These are phyloP conservation scores for Lamellibrachia satsuma DNA, from an alignment of 2,888 invertebrate genomes.

Conservation along the genomic window DNA sequence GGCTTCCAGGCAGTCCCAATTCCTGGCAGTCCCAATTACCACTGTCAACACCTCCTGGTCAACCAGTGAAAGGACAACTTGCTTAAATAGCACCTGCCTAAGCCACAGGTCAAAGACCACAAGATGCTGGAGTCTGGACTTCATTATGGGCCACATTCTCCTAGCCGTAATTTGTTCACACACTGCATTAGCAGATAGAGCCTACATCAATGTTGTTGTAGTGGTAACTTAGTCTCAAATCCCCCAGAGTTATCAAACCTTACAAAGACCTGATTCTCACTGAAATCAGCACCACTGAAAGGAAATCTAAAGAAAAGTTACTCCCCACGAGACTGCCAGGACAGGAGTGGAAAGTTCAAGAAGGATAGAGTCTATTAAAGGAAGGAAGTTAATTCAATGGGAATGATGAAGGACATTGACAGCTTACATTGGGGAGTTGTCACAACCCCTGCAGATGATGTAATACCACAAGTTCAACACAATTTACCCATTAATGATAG, in stretches of 20 bases:
- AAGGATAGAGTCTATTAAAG: not conserved
- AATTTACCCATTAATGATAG: not conserved
- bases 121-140: not conserved
- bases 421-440: not conserved
- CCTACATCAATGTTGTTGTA: not conserved
- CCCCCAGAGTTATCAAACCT: not conserved
- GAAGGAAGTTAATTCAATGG: too few relatives aligned
- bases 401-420: not conserved
- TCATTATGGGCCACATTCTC: not conserved
- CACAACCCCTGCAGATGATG: not conserved
- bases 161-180: not conserved
- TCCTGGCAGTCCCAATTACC: not conserved
- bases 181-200: not conserved
- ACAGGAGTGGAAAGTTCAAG: not conserved
- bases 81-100: not conserved
- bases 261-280: not conserved
- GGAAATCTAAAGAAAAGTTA: not conserved
- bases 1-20: not conserved
- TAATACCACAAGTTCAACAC: not conserved
- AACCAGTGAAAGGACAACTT: not conserved
- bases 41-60: not conserved
- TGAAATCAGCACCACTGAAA: not conserved
- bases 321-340: not conserved
- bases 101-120: not conserved
- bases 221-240: not conserved